These are phyloP conservation scores for Sebastes trivittatus DNA, from an alignment of 2,797 vertebrate species.

Conservation along the genomic window DNA sequence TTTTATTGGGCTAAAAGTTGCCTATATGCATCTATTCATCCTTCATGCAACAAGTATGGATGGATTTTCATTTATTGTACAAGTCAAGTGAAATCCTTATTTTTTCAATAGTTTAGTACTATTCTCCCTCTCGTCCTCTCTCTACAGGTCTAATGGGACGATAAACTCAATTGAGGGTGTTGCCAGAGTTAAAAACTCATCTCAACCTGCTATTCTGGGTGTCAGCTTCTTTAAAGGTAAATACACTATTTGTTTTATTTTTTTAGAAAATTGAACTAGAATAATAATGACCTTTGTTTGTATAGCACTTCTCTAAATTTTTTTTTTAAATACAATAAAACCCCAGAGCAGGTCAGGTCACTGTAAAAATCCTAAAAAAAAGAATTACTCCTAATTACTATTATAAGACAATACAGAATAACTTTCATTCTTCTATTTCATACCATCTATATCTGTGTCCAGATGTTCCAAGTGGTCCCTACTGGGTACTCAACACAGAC, in stretches of 20 bases:
- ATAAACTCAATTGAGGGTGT: conserved; percentile 78
- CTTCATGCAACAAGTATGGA: neutral
- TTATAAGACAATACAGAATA: no score
- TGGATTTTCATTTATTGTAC: neutral
- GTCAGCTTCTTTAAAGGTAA: conserved; percentile 82
- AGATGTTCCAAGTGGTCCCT: conserved; percentile 79
- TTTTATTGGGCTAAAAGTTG: neutral
- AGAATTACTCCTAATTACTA: no score
- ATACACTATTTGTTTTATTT: neutral
- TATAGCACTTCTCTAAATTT: no score
- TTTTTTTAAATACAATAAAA: no score
- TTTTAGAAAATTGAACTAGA: neutral
- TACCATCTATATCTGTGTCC: neutral
- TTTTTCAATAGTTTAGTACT: neutral
- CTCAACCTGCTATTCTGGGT: conserved; percentile 78
- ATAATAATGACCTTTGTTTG: no score
- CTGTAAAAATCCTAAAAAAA: no score
- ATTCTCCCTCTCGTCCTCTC: neutral
- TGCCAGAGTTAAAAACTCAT: conserved; percentile 67
- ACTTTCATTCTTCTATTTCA: neutral
- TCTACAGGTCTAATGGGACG: conserved; percentile 73
- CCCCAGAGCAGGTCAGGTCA: no score
- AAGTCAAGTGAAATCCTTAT: neutral
- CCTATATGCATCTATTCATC: neutral
- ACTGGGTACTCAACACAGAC: conserved; percentile 86